Percentiles rank a stretch among this genome's conserved stretches.
phyloP scores from a whole-genome alignment of 1,140 invertebrate genomes.

The Euwallacea similis region DNA sequence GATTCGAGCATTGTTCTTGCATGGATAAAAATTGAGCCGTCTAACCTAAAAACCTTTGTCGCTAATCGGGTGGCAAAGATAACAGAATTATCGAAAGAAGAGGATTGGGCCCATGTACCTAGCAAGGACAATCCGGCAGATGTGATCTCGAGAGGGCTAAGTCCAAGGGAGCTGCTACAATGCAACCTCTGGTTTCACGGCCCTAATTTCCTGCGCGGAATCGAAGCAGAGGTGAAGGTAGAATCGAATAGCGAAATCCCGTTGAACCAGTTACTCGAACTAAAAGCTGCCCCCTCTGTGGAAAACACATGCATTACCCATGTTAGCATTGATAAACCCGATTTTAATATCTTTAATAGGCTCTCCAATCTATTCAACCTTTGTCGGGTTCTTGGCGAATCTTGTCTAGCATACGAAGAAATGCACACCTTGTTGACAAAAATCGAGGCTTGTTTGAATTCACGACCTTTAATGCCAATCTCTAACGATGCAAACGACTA shows the following conservation, averaged over 20 bases:
- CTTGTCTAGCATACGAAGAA: background rate
- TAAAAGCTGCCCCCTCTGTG: background rate
- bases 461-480: background rate
- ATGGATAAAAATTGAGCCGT: conserved; percentile 27
- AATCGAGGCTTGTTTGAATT: background rate
- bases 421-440: background rate
- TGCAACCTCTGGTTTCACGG: conserved; percentile 51
- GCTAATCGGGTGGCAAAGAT: conserved; percentile 48
- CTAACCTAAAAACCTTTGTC: conserved; percentile 46
- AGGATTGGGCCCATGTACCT: conserved; percentile 49
- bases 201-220: conserved; percentile 28
- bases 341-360: background rate
- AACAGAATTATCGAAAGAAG: conserved; percentile 42
- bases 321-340: background rate
- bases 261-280: background rate
- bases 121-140: conserved; percentile 53
- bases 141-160: conserved; percentile 52
- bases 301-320: background rate
- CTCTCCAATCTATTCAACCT: background rate
- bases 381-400: background rate
- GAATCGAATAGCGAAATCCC: background rate
- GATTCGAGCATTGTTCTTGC: conserved; percentile 53
- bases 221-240: background rate
- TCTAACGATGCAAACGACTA: background rate
- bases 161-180: conserved; percentile 35